phyloP scores from a whole-genome alignment of 2,888 invertebrate genomes.

The Epinotia brunnichana region DNA sequence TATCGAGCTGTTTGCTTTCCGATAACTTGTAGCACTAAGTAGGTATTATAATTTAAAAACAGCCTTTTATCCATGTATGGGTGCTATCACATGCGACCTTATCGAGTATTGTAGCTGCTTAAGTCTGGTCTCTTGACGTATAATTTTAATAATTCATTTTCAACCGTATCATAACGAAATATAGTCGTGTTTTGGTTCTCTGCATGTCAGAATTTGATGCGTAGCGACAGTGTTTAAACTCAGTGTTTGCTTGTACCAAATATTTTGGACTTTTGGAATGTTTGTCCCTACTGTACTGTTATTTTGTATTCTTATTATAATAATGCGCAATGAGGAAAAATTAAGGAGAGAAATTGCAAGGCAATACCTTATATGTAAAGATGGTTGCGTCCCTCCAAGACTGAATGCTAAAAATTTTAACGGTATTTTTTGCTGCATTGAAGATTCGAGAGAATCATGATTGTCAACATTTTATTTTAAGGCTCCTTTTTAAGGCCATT shows the following conservation, averaged over 20 bases:
- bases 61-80: not conserved
- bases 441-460: not conserved
- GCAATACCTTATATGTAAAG: not conserved
- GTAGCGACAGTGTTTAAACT: constrained; percentile 20
- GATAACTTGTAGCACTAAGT: constrained; percentile 54
- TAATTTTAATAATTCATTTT: not conserved
- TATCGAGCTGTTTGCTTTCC: constrained; percentile 62
- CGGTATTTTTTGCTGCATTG: constrained; percentile 43
- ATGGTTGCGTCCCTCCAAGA: constrained; percentile 7
- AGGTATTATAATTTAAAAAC: not conserved
- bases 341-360: constrained; percentile 9
- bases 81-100: not conserved
- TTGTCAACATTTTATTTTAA: too few species aligned
- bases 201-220: not conserved
- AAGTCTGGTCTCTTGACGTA: not conserved
- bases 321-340: not conserved
- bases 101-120: not conserved
- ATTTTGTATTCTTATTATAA: not conserved
- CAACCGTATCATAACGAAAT: not conserved
- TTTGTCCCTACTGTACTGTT: constrained; percentile 9
- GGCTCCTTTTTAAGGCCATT: too few species aligned
- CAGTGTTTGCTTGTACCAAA: constrained; percentile 36
- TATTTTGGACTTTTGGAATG: constrained; percentile 16
- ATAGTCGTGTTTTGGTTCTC: not conserved
- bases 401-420: constrained; percentile 16